phyloP scores from a whole-genome alignment of 2,113 vertebrate species.

The Pedionomus torquatus region DNA sequence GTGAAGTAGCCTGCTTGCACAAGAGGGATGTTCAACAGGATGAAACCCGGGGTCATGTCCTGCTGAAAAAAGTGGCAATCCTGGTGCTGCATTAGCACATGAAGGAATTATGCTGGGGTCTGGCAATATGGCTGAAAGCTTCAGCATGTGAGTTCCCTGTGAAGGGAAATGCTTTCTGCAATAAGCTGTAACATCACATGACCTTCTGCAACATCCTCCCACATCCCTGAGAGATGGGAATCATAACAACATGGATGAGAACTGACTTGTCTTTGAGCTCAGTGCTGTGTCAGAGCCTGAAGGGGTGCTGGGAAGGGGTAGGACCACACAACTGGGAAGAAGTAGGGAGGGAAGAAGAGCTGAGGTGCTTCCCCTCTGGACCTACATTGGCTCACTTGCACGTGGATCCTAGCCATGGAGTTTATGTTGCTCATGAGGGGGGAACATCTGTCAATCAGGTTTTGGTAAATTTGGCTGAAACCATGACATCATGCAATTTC shows the following conservation, averaged over 20 bases:
- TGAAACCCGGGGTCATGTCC: not conserved
- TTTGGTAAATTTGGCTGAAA: too few relatives aligned
- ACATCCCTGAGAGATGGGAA: fast-evolving
- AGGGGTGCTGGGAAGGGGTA: not conserved
- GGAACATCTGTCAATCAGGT: too few relatives aligned
- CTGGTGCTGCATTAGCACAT: fast-evolving
- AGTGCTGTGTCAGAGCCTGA: not conserved
- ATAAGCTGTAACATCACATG: not conserved
- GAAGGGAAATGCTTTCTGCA: not conserved
- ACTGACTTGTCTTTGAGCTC: not conserved
- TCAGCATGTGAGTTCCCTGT: not conserved
- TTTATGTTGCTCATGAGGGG: not conserved
- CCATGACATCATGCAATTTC: not conserved
- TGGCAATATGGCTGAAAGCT: fast-evolving
- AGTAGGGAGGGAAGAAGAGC: not conserved
- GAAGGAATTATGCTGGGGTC: not conserved
- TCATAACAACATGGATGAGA: fast-evolving
- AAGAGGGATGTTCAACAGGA: not conserved
- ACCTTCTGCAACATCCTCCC: not conserved
- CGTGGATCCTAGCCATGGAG: not conserved
- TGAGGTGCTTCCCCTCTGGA: not conserved
- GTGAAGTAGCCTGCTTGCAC: not conserved
- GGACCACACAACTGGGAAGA: not conserved
- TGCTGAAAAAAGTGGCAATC: not conserved
- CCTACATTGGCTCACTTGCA: not conserved